phyloP scores from a whole-genome alignment of 2,797 vertebrate genomes.

The Tinamus major region DNA sequence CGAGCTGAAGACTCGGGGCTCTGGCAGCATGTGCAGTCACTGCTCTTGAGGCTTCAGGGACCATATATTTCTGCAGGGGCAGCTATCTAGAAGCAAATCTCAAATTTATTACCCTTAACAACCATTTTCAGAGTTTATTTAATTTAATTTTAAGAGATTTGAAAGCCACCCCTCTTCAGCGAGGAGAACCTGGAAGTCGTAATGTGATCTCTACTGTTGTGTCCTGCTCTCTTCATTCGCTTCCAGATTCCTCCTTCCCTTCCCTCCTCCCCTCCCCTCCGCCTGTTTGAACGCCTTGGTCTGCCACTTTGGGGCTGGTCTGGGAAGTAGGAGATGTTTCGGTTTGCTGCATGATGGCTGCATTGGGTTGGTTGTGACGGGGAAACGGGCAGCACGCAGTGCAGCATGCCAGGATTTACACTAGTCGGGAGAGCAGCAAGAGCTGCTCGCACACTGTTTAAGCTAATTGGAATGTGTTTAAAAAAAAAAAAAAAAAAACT shows the following conservation, averaged over 20 bases:
- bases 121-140: background rate
- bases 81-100: background rate
- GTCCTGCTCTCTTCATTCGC: background rate
- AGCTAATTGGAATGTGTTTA: slow-evolving; percentile 6
- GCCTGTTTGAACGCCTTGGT: background rate
- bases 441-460: background rate
- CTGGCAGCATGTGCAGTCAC: background rate
- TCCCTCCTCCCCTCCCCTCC: background rate
- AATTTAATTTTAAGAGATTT: background rate
- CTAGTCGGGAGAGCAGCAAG: slow-evolving; percentile 50
- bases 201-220: background rate
- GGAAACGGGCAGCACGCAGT: background rate
- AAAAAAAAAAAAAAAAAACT: background rate
- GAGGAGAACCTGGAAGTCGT: background rate
- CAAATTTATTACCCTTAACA: slow-evolving; percentile 7
- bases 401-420: slow-evolving; percentile 45
- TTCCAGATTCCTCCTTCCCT: background rate
- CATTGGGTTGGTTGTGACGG: background rate
- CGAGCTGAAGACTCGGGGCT: background rate
- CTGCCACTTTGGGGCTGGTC: background rate
- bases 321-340: background rate
- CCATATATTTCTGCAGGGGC: slow-evolving; percentile 66
- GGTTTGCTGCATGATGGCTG: background rate
- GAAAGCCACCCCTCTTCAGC: background rate
- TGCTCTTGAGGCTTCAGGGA: background rate